Evolutionary conservation across 2,888 invertebrate species (phyloP).

Genomic region (Athrips mouffetella): DNA sequence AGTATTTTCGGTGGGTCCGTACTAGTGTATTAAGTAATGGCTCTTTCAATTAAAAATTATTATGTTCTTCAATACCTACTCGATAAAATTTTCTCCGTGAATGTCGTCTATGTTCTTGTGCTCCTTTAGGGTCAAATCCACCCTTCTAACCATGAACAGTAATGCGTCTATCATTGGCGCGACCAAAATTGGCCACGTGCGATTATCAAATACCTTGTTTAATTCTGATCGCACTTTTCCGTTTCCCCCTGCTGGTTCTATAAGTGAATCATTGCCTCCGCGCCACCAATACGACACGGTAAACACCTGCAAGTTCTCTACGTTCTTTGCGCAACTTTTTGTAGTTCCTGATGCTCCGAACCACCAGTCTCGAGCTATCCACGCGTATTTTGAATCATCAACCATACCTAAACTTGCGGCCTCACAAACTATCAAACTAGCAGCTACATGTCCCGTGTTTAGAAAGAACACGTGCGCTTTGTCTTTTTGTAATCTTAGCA

Average conservation of each 20-base stretch:
- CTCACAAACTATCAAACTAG: constrained; percentile 84
- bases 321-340: neutral
- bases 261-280: constrained; percentile 11
- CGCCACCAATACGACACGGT: constrained; percentile 33
- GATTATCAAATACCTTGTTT: neutral
- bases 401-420: constrained; percentile 62
- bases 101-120: constrained; percentile 18
- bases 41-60: too few relatives aligned
- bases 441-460: constrained; percentile 82
- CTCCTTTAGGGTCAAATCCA: constrained; percentile 9
- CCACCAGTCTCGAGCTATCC: constrained; percentile 48
- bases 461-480: constrained; percentile 88
- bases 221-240: neutral
- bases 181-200: constrained; percentile 27
- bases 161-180: constrained; percentile 31
- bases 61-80: too few relatives aligned
- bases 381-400: constrained; percentile 35
- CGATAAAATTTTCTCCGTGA: neutral
- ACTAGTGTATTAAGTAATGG: too few relatives aligned
- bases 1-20: too few relatives aligned
- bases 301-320: constrained; percentile 23
- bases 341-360: too few relatives aligned
- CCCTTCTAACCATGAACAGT: constrained; percentile 23
- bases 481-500: constrained; percentile 23
- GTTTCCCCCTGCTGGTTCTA: neutral